Conservation (phyloP, 2,888 invertebrate species). For the Rhimphoctona megacephalus region DNA sequence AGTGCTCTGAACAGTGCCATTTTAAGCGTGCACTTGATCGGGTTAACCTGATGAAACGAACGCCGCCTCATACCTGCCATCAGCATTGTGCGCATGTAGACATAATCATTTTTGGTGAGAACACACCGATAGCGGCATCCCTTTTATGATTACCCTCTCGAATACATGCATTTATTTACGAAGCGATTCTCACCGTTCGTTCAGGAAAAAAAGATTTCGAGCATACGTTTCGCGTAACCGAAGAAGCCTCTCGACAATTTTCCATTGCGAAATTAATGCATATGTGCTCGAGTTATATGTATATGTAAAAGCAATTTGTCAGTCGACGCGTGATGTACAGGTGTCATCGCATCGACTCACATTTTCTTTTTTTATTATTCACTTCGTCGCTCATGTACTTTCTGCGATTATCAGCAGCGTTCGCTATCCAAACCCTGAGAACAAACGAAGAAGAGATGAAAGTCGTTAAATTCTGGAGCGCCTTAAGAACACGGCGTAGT, state of each 20-base stretch:
- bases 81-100: slow-evolving; percentile 17
- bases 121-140: slow-evolving; percentile 48
- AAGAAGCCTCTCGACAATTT: slow-evolving; percentile 32
- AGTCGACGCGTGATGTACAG: slow-evolving; percentile 60
- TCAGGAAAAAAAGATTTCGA: slow-evolving; percentile 37
- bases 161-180: not conserved
- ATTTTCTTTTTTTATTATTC: slow-evolving; percentile 12
- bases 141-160: slow-evolving; percentile 46
- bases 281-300: slow-evolving; percentile 24
- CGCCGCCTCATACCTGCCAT: slow-evolving; percentile 22
- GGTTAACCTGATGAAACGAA: slow-evolving; percentile 46
- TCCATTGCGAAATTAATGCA: slow-evolving; percentile 53
- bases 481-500: slow-evolving; percentile 6
- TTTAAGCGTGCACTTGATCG: slow-evolving; percentile 50
- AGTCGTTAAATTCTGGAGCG: slow-evolving; percentile 37
- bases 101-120: slow-evolving; percentile 47
- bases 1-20: slow-evolving; percentile 61
- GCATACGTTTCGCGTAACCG: not conserved
- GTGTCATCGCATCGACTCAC: slow-evolving; percentile 52
- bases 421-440: not conserved
- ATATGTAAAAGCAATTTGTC: slow-evolving; percentile 60
- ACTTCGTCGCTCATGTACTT: not conserved
- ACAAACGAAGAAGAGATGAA: not conserved
- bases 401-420: slow-evolving; percentile 44
- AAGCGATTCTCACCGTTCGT: slow-evolving; percentile 46